phyloP scores from a whole-genome alignment of 1,140 invertebrate species.

The Drosophila nigrodunni region DNA sequence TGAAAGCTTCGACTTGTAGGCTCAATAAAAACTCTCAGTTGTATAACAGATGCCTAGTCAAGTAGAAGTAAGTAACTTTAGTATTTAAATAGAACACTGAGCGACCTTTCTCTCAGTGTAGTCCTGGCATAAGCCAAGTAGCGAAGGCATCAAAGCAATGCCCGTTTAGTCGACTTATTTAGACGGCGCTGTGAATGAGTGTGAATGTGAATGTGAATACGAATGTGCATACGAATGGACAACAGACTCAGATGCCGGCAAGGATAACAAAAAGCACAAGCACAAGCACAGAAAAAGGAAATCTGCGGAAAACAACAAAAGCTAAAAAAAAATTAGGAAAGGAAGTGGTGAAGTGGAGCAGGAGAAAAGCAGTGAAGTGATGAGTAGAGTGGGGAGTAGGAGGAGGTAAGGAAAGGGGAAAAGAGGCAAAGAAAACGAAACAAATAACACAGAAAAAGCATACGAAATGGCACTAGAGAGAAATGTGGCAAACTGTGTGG shows the following conservation, averaged over 20 bases:
- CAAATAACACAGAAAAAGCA: constrained; percentile 82
- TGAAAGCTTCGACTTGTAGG: too few species aligned
- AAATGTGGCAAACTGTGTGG: constrained; percentile 61
- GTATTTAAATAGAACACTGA: too few species aligned
- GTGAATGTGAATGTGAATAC: constrained; percentile 48
- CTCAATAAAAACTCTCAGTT: too few species aligned
- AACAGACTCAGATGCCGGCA: constrained; percentile 17
- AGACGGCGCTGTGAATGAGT: constrained; percentile 23
- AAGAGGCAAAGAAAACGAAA: constrained; percentile 64
- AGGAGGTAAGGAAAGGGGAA: background rate
- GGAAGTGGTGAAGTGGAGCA: constrained; percentile 46
- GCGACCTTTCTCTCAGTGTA: constrained; percentile 44
- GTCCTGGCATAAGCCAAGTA: constrained; percentile 26
- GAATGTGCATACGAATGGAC: constrained; percentile 60
- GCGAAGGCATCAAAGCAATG: constrained; percentile 41
- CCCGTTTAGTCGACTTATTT: constrained; percentile 48
- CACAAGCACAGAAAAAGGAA: constrained; percentile 13
- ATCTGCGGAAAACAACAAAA: constrained; percentile 36
- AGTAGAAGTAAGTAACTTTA: too few species aligned
- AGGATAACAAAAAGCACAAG: constrained; percentile 26
- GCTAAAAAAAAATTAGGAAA: constrained; percentile 25
- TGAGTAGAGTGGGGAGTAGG: constrained; percentile 4
- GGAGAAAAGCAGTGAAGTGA: constrained; percentile 14
- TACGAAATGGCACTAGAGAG: constrained; percentile 80
- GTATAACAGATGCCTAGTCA: too few species aligned